phyloP scores from a whole-genome alignment of 2,113 vertebrate genomes.

The Engystomops pustulosus region DNA sequence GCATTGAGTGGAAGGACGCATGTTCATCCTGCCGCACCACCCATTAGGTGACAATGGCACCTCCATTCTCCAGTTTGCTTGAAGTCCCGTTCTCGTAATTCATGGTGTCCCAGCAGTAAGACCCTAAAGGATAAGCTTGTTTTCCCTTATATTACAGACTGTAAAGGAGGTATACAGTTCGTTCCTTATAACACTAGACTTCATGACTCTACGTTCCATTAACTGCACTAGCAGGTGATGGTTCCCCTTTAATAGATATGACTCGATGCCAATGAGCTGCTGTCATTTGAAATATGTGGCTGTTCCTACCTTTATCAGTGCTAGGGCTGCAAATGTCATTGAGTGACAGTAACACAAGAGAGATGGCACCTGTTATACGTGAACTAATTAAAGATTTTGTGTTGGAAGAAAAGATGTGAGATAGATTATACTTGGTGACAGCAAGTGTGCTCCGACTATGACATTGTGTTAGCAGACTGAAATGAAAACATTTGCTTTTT shows the following conservation, averaged over 20 bases:
- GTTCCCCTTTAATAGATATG: conserved; percentile 36
- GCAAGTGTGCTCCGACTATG: not conserved
- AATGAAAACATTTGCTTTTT: conserved; percentile 43
- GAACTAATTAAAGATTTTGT: conserved; percentile 60
- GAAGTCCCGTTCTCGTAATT: too few species aligned
- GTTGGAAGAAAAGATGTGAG: conserved; percentile 48
- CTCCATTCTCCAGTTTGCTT: too few species aligned
- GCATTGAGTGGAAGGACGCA: too few species aligned
- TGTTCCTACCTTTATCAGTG: conserved; percentile 46
- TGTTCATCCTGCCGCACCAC: too few species aligned
- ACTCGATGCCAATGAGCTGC: not conserved
- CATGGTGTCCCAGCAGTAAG: too few species aligned
- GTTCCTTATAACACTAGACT: conserved; percentile 7
- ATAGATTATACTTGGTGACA: conserved; percentile 22
- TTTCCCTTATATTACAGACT: too few species aligned
- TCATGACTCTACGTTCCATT: conserved; percentile 10
- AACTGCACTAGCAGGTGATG: not conserved
- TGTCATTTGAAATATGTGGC: conserved; percentile 28
- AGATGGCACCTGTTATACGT: conserved; percentile 53
- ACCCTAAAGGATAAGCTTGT: too few species aligned
- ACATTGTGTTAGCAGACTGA: conserved; percentile 22
- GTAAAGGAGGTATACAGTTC: not conserved
- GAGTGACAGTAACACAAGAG: conserved; percentile 58
- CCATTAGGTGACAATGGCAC: too few species aligned
- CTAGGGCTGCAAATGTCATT: conserved; percentile 50